Percentiles rank a stretch among this genome's conserved stretches.
These are phyloP conservation scores for Anaspis maculata DNA, from an alignment of 2,888 invertebrate species.

Conservation along the genomic window DNA sequence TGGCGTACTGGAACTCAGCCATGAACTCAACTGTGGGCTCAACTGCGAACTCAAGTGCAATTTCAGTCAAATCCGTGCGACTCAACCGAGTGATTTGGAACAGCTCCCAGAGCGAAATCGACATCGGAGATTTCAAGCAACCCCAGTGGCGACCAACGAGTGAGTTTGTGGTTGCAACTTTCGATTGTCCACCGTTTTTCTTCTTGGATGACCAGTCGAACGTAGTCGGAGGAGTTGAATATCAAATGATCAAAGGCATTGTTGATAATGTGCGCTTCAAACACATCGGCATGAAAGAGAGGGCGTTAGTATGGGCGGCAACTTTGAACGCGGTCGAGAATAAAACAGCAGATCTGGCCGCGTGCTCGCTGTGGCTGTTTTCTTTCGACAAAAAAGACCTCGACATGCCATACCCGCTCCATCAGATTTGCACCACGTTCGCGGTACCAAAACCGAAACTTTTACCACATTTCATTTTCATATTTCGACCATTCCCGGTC, in stretches of 20 bases:
- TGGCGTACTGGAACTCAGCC: too few relatives aligned
- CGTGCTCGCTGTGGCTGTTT: neutral
- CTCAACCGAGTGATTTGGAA: too few relatives aligned
- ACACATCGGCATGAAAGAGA: neutral
- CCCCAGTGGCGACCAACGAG: too few relatives aligned
- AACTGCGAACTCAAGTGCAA: too few relatives aligned
- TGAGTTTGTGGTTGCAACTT: too few relatives aligned
- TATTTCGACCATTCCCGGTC: conserved; percentile 13
- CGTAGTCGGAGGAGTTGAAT: conserved; percentile 7
- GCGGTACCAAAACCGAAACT: conserved; percentile 18
- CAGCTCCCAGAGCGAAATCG: too few relatives aligned
- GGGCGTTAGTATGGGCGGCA: neutral
- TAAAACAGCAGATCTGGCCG: neutral
- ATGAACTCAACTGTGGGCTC: too few relatives aligned
- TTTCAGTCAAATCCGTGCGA: too few relatives aligned
- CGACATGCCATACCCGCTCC: conserved; percentile 7
- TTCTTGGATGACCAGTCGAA: conserved; percentile 2
- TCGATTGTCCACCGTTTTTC: conserved; percentile 5
- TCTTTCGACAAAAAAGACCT: neutral
- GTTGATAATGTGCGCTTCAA: neutral
- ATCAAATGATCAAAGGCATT: conserved; percentile 6
- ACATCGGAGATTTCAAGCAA: too few relatives aligned
- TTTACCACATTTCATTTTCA: conserved; percentile 11
- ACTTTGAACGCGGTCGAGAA: neutral
- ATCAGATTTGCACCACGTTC: conserved; percentile 17